Evolutionary conservation across 2,888 invertebrate species (phyloP).

Genomic region (Limnephilus auricula): DNA sequence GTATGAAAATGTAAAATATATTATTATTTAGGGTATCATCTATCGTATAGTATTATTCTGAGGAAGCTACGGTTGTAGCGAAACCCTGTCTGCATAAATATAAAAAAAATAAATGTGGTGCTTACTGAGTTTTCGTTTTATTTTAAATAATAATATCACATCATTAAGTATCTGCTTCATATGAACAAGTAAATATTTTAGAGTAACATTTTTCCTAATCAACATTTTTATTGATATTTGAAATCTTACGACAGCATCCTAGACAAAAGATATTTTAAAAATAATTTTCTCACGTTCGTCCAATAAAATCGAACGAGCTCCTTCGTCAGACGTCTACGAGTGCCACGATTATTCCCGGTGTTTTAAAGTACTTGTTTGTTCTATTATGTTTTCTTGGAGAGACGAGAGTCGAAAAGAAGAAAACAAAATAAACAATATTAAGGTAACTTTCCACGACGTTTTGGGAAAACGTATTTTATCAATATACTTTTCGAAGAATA

Average conservation of each 20-base stretch:
- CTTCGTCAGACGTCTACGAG: background rate
- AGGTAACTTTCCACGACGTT: background rate
- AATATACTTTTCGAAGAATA: slow-evolving; percentile 2
- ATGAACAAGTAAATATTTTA: too few relatives aligned
- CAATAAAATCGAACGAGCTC: background rate
- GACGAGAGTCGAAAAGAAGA: background rate
- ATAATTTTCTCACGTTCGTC: background rate
- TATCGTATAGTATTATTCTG: too few relatives aligned
- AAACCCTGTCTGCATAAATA: too few relatives aligned
- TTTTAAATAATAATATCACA: too few relatives aligned
- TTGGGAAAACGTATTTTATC: background rate
- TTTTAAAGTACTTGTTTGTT: slow-evolving; percentile 1
- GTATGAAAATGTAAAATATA: too few relatives aligned
- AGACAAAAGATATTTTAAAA: background rate
- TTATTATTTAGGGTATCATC: too few relatives aligned
- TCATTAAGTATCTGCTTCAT: too few relatives aligned
- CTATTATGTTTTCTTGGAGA: background rate
- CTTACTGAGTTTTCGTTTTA: too few relatives aligned
- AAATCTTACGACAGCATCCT: background rate
- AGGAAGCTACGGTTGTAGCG: too few relatives aligned
- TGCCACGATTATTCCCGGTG: background rate
- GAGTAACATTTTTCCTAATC: too few relatives aligned
- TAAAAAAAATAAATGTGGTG: too few relatives aligned
- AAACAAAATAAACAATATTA: background rate
- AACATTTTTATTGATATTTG: background rate